Conservation (phyloP, 2,888 invertebrate genomes). For the Chydorus sphaericus region DNA sequence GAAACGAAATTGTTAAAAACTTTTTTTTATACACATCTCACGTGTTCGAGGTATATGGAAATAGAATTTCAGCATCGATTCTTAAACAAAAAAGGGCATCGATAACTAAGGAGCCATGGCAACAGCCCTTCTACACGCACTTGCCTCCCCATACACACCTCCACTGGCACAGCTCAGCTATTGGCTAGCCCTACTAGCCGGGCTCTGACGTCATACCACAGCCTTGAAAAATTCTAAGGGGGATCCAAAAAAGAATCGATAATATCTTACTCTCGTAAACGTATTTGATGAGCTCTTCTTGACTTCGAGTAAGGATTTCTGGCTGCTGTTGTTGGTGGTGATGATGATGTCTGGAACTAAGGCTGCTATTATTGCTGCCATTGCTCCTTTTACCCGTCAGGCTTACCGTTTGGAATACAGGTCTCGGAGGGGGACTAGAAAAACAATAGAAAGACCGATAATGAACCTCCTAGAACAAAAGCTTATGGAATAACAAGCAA, state of each 20-base stretch:
- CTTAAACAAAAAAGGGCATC: neutral
- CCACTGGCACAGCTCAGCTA: too few relatives aligned
- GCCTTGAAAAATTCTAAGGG: too few relatives aligned
- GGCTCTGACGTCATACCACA: too few relatives aligned
- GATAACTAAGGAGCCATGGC: neutral
- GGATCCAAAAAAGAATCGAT: too few relatives aligned
- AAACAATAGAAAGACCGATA: too few relatives aligned
- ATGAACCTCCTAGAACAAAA: too few relatives aligned
- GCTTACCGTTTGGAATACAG: slow-evolving; percentile 59
- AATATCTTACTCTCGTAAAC: slow-evolving; percentile 58
- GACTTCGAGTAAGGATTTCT: slow-evolving; percentile 54
- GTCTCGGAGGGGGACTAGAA: slow-evolving; percentile 57
- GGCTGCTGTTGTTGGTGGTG: slow-evolving; percentile 27
- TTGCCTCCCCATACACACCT: too few relatives aligned
- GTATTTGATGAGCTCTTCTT: slow-evolving; percentile 73
- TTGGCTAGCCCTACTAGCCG: too few relatives aligned
- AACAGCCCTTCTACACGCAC: neutral
- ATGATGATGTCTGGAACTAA: too few relatives aligned
- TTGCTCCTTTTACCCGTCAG: slow-evolving; percentile 23
- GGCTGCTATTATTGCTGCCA: neutral
- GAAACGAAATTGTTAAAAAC: slow-evolving; percentile 7
- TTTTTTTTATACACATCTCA: neutral
- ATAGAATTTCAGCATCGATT: neutral
- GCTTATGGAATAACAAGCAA: too few relatives aligned
- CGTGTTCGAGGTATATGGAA: neutral